Evolutionary conservation across 1,140 invertebrate species (phyloP).

Genomic region (Lordiphosa collinella): DNA sequence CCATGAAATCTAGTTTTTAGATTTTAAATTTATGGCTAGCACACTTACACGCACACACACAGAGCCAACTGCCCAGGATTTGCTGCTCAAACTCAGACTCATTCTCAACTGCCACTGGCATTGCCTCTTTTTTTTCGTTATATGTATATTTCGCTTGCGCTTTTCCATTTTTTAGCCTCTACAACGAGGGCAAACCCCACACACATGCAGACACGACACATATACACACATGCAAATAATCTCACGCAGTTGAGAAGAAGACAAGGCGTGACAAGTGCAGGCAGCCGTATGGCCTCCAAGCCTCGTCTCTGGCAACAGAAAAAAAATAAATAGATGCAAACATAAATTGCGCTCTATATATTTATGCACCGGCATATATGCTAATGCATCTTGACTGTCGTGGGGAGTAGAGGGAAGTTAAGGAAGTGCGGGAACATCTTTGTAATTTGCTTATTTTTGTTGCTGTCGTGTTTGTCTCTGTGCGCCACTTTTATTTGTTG

Average conservation of each 20-base stretch:
- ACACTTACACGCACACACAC: not conserved
- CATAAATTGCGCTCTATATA: conserved; percentile 71
- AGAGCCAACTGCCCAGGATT: conserved; percentile 8
- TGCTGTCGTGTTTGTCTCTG: not conserved
- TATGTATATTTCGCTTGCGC: conserved; percentile 71
- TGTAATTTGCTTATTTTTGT: conserved; percentile 56
- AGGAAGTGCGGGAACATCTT: conserved; percentile 35
- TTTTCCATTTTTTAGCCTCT: conserved; percentile 62
- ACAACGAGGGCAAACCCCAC: conserved; percentile 65
- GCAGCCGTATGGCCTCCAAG: conserved; percentile 43
- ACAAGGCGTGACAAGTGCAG: conserved; percentile 74
- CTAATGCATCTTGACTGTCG: conserved; percentile 41
- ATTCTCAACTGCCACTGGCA: conserved; percentile 4
- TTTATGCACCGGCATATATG: conserved; percentile 62
- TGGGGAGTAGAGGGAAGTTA: not conserved
- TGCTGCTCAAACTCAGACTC: conserved; percentile 13
- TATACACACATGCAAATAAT: conserved; percentile 29
- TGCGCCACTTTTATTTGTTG: not conserved
- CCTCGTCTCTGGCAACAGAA: conserved; percentile 12
- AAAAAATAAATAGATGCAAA: conserved; percentile 63
- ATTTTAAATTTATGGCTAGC: conserved; percentile 28
- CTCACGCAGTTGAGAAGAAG: conserved; percentile 25
- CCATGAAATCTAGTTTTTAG: conserved; percentile 9
- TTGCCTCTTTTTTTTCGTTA: conserved; percentile 31
- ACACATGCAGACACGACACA: conserved; percentile 12